Evolutionary conservation across 2,113 vertebrate genomes (phyloP), one percentile per base, ranked within the genome.

Genomic region (Microcebus murinus): DNA sequence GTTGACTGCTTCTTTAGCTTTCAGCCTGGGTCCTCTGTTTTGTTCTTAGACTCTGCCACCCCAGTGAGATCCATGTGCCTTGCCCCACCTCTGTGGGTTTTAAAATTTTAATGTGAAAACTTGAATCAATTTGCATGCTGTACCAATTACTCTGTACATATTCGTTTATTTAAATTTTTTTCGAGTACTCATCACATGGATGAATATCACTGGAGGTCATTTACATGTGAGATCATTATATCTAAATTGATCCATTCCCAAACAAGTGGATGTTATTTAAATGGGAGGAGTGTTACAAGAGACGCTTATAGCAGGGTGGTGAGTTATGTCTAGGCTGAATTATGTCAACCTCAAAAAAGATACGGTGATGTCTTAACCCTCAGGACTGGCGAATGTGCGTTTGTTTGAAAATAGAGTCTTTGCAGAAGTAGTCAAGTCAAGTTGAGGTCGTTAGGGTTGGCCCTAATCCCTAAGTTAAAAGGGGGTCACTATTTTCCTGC

Each of bases 31-130:
- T 31, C 1, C 34, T 83, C 34, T 17, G 1, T 45, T 50, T 31
- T 1, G 1, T 42, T 34, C 20, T 15, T 36, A 34, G 15, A 67
- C 2, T 8, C 8, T 65, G 18, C 1, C 10, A 25, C 6, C 42
- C 21, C 23, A 14, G 6, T 18, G 70, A 65, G 18, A 29, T 29
- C 31, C 4, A 8, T 18, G n/a, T 6, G 23, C 70, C 42, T 13
- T 23, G 39, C 39, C 70, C 36, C 23, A 42, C 36, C 0, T 0
- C 27, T 7, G 23, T 27, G 36, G 39, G 39, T 73, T 50, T 4
- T 20, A 61, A 18, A 29, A 39, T 23, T 59, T 39, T 63, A 50
- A 36, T 9, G 17, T 45, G 4, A 48, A 48, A 88, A 48, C 25
- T 23, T 34, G 39, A 17, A 42, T 63, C 0, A 36, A 5, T 18